Evolutionary conservation across 1,140 invertebrate genomes (phyloP).

Genomic region (Dinoponera quadriceps): DNA sequence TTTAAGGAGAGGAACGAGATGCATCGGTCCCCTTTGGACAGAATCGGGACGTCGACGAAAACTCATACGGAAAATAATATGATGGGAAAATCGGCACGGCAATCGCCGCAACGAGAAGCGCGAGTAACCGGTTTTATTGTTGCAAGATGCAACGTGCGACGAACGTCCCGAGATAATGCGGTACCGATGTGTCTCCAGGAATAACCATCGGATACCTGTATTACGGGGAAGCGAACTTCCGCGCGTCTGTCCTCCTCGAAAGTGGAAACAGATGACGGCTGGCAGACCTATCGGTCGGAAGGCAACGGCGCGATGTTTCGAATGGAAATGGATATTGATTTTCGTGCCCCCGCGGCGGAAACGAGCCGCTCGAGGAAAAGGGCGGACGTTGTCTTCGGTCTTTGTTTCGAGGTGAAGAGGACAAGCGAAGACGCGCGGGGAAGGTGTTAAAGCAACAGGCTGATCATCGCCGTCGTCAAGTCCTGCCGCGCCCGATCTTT

Average conservation of each 20-base stretch:
- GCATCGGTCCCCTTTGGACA: not conserved
- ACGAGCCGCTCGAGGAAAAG: slow-evolving; percentile 14
- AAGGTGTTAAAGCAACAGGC: slow-evolving; percentile 54
- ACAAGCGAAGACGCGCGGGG: not conserved
- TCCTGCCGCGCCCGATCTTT: slow-evolving; percentile 28
- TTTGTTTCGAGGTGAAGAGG: slow-evolving; percentile 8
- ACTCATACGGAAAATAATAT: not conserved
- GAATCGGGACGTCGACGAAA: not conserved
- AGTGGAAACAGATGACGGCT: slow-evolving; percentile 28
- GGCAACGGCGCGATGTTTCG: slow-evolving; percentile 25
- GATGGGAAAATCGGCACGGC: not conserved
- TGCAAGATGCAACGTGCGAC: not conserved
- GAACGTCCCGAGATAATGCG: not conserved
- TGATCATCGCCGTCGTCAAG: slow-evolving; percentile 37
- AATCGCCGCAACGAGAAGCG: not conserved
- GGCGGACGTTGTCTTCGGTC: slow-evolving; percentile 39
- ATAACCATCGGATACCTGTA: slow-evolving; percentile 24
- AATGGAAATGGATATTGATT: slow-evolving; percentile 60
- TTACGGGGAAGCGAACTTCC: not conserved
- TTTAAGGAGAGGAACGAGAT: too few relatives aligned
- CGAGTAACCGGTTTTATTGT: not conserved
- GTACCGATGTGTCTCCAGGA: not conserved
- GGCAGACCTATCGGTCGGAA: slow-evolving; percentile 15
- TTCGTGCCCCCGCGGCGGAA: slow-evolving; percentile 31
- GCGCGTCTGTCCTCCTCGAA: not conserved